Evolutionary conservation across 2,113 vertebrate genomes (phyloP), one percentile per base, ranked within the genome.

Genomic region (Romanogobio albipinnatus): DNA sequence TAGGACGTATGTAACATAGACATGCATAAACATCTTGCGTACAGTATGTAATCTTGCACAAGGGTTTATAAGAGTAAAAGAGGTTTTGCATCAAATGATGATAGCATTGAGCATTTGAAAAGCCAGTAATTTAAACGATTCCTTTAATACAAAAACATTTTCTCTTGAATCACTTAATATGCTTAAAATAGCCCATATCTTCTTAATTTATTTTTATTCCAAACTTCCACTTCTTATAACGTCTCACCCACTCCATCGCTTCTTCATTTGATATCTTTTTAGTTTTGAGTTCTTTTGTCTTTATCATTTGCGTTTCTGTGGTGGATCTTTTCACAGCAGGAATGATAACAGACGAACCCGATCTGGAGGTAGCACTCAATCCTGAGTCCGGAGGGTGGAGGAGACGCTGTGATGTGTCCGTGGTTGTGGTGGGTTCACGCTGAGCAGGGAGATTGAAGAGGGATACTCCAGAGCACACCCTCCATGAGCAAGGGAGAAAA

Each of bases 381-480:
- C 76, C 79, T 59, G 29, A 59, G 58, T 61, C 58, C 2, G 24
- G 78, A 79, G 80, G 66, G 24, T 10, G 58, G 61, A 13, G 19
- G 15, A 75, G 83, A 58, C 8, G 39, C 87, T 90, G 88, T 90
- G 89, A 85, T 87, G 91, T 93, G 88, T 89, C 90, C 90, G 91
- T 92, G 90, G 92, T 56, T 91, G 90, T 87, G 3, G 86, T 53
- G 90, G 90, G 90, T 90, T 92, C 94, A 93, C 89, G 92, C 93
- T 90, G 93, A 89, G 93, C 84, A 47, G 71, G 89, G 89, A 92
- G 92, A 95, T 94, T 94, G 92, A 88, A 91, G 89, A 71, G 88
- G 87, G 87, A 91, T 82, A 85, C 89, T 29, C 7, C 75, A 74
- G 89, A 93, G 92, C 94, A 95, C 94, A 94, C 87, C 66, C 88